Percentiles rank a stretch among this genome's conserved stretches.
Conservation (phyloP, 2,113 vertebrate genomes). For the Mystacornis crossleyi region DNA sequence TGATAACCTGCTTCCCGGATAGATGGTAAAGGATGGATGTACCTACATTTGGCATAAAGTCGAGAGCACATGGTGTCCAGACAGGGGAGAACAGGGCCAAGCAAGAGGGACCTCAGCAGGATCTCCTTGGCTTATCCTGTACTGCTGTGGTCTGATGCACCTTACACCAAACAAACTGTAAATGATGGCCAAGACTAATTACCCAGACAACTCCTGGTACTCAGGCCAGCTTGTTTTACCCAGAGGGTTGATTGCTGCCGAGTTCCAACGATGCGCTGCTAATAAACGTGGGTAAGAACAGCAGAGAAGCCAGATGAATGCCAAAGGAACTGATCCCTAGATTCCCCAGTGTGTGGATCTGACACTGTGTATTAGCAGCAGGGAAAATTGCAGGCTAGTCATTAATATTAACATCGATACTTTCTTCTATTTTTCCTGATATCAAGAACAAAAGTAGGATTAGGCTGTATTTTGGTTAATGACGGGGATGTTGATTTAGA, state of each 20-base stretch:
- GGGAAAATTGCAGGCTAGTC: not conserved
- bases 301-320: not conserved
- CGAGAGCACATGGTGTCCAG: not conserved
- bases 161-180: not conserved
- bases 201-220: not conserved
- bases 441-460: conserved; percentile 49
- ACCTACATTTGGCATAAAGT: not conserved
- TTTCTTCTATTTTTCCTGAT: conserved; percentile 21
- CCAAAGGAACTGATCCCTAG: conserved; percentile 33
- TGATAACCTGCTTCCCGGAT: not conserved
- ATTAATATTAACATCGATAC: conserved; percentile 62
- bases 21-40: not conserved
- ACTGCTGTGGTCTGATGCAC: not conserved
- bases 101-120: not conserved
- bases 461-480: conserved; percentile 28
- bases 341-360: conserved; percentile 17
- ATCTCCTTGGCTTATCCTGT: not conserved
- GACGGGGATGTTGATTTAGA: conserved; percentile 31
- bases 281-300: conserved; percentile 46
- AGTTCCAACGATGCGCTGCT: conserved; percentile 21
- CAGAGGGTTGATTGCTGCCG: not conserved
- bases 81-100: not conserved
- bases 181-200: not conserved
- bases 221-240: not conserved
- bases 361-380: conserved; percentile 41